Evolutionary conservation across 2,888 invertebrate species (phyloP), one percentile per base, ranked within the genome.

Genomic region (Drosophila hamatofila): DNA sequence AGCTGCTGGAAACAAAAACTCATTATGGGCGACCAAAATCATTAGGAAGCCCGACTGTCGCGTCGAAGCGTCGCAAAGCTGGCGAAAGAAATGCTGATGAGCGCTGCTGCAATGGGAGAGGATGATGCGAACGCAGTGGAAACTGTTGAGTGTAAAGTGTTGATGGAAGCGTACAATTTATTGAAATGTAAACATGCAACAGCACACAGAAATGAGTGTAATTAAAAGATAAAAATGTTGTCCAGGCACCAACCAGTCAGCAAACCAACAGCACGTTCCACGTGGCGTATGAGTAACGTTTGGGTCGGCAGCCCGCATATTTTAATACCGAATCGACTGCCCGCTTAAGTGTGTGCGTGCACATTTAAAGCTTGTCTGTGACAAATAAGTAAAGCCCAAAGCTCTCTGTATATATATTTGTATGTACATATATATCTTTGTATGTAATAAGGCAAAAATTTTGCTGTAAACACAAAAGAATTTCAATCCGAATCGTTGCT

Each of bases 1-100:
- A 86, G 89, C 84, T 87, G 82, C 72, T 81, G 81, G 84, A 86
- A 86, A 88, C 75, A 84, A 88, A 88, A 88, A 88, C 89, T 84
- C 89, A 87, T 86, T 86, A 86, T 79, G 87, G 78, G 76, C 76
- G 64, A 79, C 87, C 82, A 81, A 88, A 88, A 88, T 77, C 80
- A 78, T 87, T 84, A 76, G 73, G 72, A 61, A 52, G 41, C 58
- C 56, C 54, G 35, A 58, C 48, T 33, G 71, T 56, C 69, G 56
- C 51, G 56, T 71, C 64, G 56, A 71, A 68, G 30, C 25, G 33
- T 25, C 39, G n/a, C 44, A 25, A 11, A 23, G 44, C 49, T 44
- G 25, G 46, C 21, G 44, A 63, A 65, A 21, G 27, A 21, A 16
- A 52, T 61, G 79, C 74, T 74, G 71, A 77, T 72, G 66, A 69